These are phyloP conservation scores for Luehdorfia chinensis DNA, from an alignment of 1,140 invertebrate genomes.

Conservation along the genomic window DNA sequence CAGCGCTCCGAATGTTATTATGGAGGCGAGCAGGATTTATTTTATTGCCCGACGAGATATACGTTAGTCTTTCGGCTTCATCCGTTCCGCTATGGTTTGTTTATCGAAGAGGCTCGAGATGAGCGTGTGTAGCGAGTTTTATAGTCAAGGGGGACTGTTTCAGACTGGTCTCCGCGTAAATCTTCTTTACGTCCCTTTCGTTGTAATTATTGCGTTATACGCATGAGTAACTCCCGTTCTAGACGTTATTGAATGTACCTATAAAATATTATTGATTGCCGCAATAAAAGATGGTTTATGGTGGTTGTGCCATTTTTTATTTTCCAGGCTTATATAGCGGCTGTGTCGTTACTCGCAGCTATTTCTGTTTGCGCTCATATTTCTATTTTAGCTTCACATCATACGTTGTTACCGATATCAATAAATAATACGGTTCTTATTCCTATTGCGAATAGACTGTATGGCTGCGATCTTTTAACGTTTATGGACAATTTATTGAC, in stretches of 20 bases:
- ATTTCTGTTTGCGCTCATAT: conserved; percentile 34
- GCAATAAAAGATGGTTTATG: conserved; percentile 68
- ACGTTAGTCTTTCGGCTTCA: conserved; percentile 64
- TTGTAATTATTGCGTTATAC: conserved; percentile 69
- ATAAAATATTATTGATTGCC: conserved; percentile 70
- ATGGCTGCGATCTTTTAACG: not conserved
- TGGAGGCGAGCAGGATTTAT: conserved; percentile 66
- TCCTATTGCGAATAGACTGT: not conserved
- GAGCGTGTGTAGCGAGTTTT: conserved; percentile 59
- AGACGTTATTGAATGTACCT: conserved; percentile 66
- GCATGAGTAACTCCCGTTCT: conserved; percentile 49
- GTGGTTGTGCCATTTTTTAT: conserved; percentile 46
- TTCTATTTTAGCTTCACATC: conserved; percentile 16
- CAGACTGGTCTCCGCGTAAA: conserved; percentile 55
- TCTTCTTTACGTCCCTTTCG: conserved; percentile 57
- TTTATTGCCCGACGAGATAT: conserved; percentile 68
- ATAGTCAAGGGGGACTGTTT: conserved; percentile 42
- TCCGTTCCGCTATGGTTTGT: conserved; percentile 62
- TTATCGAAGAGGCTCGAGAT: conserved; percentile 52
- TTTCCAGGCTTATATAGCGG: conserved; percentile 40
- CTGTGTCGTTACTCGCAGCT: conserved; percentile 35
- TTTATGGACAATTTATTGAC: conserved; percentile 3
- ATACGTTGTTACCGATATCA: conserved; percentile 13
- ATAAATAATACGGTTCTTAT: conserved; percentile 11
- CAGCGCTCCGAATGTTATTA: conserved; percentile 71